phyloP scores from a whole-genome alignment of 2,113 vertebrate species.

The Dissostichus mawsoni region DNA sequence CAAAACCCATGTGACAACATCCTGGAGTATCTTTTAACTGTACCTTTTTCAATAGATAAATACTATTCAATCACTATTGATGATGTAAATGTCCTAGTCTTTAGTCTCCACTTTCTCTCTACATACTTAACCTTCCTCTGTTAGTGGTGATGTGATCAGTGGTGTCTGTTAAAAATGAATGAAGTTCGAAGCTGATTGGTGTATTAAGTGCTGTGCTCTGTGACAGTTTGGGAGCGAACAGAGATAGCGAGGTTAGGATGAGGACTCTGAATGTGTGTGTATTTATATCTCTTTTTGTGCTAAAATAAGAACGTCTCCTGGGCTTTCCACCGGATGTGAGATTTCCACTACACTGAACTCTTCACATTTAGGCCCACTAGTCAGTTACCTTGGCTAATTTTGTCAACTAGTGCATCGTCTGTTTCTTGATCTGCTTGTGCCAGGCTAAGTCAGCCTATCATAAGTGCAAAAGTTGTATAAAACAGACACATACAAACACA shows the following conservation, averaged over 20 bases:
- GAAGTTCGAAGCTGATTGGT: conserved; percentile 36
- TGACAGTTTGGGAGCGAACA: conserved; percentile 40
- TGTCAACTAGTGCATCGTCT: background rate
- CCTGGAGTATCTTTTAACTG: background rate
- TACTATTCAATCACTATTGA: background rate
- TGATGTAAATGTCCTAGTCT: background rate
- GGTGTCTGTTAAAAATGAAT: conserved; percentile 45
- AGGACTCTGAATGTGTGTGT: background rate
- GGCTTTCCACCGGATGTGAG: conserved; percentile 20
- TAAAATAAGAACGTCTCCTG: conserved; percentile 9
- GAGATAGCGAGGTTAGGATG: conserved; percentile 29
- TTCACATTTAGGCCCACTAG: conserved; percentile 19
- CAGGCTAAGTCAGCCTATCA: too few species aligned
- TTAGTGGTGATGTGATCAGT: conserved; percentile 39
- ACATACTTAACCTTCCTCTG: background rate
- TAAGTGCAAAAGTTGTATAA: too few species aligned
- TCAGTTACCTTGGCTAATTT: background rate
- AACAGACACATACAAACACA: too few species aligned
- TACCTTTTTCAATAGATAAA: background rate
- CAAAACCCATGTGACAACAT: background rate
- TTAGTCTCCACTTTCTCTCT: background rate
- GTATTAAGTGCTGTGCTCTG: conserved; percentile 37
- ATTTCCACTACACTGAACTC: conserved; percentile 27
- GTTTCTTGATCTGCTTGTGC: too few species aligned
- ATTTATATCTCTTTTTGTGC: background rate